Evolutionary conservation across 2,113 vertebrate genomes (phyloP).

Genomic region (Macrotis lagotis): DNA sequence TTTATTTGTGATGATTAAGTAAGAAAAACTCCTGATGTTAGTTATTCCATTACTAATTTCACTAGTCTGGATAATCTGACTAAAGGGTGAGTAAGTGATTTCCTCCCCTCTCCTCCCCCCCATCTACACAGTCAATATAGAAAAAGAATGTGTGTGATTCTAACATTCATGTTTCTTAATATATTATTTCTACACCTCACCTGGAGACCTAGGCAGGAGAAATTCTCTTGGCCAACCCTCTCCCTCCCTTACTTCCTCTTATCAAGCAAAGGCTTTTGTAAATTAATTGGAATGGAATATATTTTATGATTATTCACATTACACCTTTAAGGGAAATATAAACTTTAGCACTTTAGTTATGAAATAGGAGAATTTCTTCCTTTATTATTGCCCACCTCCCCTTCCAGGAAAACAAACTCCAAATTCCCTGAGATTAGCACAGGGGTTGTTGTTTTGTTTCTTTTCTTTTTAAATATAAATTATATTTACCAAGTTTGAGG

Average conservation of each 20-base stretch:
- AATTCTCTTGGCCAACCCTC: constrained; percentile 13
- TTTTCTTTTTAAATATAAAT: constrained; percentile 53
- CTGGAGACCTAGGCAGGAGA: constrained; percentile 37
- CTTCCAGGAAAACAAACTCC: constrained; percentile 17
- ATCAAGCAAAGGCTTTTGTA: constrained; percentile 44
- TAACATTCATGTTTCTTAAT: constrained; percentile 70
- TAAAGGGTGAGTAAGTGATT: constrained; percentile 58
- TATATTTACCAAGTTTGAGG: constrained; percentile 50
- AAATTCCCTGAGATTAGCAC: constrained; percentile 45
- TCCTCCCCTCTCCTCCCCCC: constrained; percentile 3
- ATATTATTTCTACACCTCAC: constrained; percentile 54
- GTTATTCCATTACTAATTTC: constrained; percentile 59
- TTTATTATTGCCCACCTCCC: neutral
- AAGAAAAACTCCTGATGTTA: constrained; percentile 56
- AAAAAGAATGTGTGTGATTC: constrained; percentile 60
- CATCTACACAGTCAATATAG: constrained; percentile 32
- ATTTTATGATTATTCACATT: constrained; percentile 41
- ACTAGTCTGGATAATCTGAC: constrained; percentile 56
- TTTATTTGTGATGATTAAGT: constrained; percentile 54
- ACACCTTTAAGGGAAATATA: constrained; percentile 24
- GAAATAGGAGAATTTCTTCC: neutral
- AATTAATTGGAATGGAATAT: constrained; percentile 39
- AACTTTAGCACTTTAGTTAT: neutral
- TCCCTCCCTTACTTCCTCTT: neutral
- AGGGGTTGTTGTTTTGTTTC: constrained; percentile 51